Evolutionary conservation across 2,113 vertebrate genomes (phyloP), one percentile per base, ranked within the genome.

Genomic region (Beaufortia kweichowensis): DNA sequence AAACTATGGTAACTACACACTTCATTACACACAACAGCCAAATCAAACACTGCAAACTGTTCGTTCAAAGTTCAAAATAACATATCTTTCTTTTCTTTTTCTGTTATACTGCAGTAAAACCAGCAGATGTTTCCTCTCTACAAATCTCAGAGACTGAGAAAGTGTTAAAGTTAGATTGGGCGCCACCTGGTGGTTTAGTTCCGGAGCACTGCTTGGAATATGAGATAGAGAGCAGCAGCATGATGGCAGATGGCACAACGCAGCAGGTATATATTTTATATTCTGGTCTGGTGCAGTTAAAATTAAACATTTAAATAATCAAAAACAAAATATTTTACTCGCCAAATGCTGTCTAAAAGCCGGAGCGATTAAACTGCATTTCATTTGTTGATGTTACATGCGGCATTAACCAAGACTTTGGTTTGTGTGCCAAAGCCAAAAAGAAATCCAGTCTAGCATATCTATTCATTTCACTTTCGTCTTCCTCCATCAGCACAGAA

Each of bases 151-250:
- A 80, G 7, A 71, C 80, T 1, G 79, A 84, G 0, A 6, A 53
- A 29, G 82, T 86, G 50, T 59, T 95, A 12, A 78, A 48, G 0
- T 31, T 93, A 14, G 29, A 23, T 0, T 97, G 96, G 95, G 87
- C 69, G 0, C 31, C 82, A 0, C 93, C 94, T 0, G 65, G 2
- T 0, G 90, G 92, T 0, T 83, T 35, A 0, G 71, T 92, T 0
- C 91, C 93, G 0, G 50, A 41, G 0, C 86, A 90, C 1, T 97
- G 96, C 81, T 86, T 96, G 4, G 89, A 94, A 81, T 96, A 94
- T 11, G 91, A 96, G 84, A 80, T 96, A 63, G 83, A 92, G 78
- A 74, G 66, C 3, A 76, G 10, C 60, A 56, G 24, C 28, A 2
- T n/a, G 28, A 66, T 28, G 41, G 6, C 14, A 23, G 73, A 76